Percentiles rank a stretch among this genome's conserved stretches.
These are phyloP conservation scores for Paelopatides confundens DNA, from an alignment of 53 echinoderm and acorn worm species.

Conservation along the genomic window DNA sequence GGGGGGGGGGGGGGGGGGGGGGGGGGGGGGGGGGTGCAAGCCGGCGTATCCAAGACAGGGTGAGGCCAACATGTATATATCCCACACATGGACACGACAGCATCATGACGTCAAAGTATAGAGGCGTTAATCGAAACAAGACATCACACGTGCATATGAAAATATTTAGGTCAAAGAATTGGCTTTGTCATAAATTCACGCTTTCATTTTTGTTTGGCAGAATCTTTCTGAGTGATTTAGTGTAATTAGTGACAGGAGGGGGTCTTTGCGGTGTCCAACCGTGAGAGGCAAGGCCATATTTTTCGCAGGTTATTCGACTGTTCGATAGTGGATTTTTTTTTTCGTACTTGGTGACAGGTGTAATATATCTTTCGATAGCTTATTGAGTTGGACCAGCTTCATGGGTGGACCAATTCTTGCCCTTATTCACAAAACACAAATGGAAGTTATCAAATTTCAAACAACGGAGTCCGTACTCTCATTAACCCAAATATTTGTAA, in stretches of 20 bases:
- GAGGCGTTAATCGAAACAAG: conserved; percentile 25
- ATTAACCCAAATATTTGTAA: too few species aligned
- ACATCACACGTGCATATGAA: not conserved
- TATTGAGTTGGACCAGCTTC: not conserved
- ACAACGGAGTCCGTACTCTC: too few species aligned
- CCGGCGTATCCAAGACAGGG: conserved; percentile 21
- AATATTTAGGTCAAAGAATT: conserved; percentile 17
- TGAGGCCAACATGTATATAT: conserved; percentile 1
- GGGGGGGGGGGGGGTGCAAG: too few species aligned
- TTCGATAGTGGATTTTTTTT: not conserved
- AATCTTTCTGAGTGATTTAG: conserved; percentile 15
- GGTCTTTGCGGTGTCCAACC: conserved; percentile 38
- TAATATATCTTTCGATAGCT: conserved; percentile 8
- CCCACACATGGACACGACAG: not conserved
- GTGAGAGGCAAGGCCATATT: conserved; percentile 19
- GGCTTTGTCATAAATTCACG: conserved; percentile 25
- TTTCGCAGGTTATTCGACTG: conserved; percentile 9
- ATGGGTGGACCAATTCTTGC: not conserved
- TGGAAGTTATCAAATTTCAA: too few species aligned
- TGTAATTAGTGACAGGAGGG: conserved; percentile 29
- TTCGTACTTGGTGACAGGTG: not conserved
- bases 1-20: too few species aligned
- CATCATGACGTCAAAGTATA: not conserved
- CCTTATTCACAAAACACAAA: too few species aligned
- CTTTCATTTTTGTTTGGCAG: conserved; percentile 1